Evolutionary conservation across 2,888 invertebrate genomes (phyloP).

Genomic region (Pollenia griseotomentosa): DNA sequence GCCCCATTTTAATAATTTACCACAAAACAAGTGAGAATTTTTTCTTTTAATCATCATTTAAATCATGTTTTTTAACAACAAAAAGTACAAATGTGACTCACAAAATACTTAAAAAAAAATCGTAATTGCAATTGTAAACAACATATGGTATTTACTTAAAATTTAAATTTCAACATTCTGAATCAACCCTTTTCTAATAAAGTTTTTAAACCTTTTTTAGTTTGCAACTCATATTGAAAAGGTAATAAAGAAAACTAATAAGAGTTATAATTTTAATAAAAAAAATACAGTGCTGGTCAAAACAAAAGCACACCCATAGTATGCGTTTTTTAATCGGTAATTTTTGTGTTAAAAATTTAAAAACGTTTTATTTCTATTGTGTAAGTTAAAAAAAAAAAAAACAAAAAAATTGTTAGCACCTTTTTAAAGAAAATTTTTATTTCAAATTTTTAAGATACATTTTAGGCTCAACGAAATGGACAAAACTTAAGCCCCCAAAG

Average conservation of each 20-base stretch:
- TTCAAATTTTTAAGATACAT: too few species aligned
- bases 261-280: background rate
- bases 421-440: too few species aligned
- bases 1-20: background rate
- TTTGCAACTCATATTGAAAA: constrained; percentile 1
- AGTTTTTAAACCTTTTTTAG: background rate
- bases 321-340: too few species aligned
- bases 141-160: background rate
- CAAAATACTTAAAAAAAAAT: background rate
- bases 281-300: too few species aligned
- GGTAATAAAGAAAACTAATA: constrained; percentile 10
- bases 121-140: background rate
- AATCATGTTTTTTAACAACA: background rate
- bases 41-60: background rate
- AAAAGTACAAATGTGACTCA: background rate
- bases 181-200: background rate
- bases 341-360: too few species aligned
- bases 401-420: too few species aligned
- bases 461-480: too few species aligned
- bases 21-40: background rate
- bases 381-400: too few species aligned
- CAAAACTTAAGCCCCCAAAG: too few species aligned
- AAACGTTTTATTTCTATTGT: too few species aligned
- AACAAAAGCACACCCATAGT: too few species aligned
- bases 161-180: background rate